Base-by-base conservation (phyloP, 2,888 invertebrate species). In the Arrhopalites spinosus region DNA sequence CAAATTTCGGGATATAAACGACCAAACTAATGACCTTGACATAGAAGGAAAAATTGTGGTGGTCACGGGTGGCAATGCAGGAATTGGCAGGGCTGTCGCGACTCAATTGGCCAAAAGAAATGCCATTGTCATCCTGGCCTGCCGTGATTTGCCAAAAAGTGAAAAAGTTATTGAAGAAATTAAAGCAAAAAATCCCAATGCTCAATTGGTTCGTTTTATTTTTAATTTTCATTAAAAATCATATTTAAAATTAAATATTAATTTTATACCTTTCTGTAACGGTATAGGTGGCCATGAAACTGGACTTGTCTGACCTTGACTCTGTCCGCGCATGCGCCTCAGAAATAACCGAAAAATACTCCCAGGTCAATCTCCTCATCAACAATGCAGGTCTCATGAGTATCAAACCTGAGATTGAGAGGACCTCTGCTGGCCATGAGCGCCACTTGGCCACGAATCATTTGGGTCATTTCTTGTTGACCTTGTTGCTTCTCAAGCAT, bases 61-160 rank as follows among this genome's bases (percentile, higher is more conserved):
- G 13, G 69, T 78, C 8, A 78, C 78, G 17, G 78, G 78, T 11
- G 73, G 71, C 0, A 78, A 78, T 73, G 59, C 59, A 7, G 59
- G 59, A 7, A 7, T 78, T 2, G 78, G 78, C 7, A 59, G 73
- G 23, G 68, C 27, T 15, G 64, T 75, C 7, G 73, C 73, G 0
- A 20, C 50, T 20, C 69, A 69, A 20, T 59, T 78, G 53, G 78
- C 75, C 2, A 71, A 72, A 27, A 25, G 78, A 27, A 66, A 59
- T 30, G 94, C 92, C 1, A 92, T 90, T 87, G 91, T 95, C 78
- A 90, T 93, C 83, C 91, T 95, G 93, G 94, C 93, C 1, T 95
- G 95, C 7, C 45, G 45, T 7, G 45, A 45, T 45, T 15, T 45
- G 45, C 7, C 45, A 7, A 45, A 45, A 15, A 45, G 7, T 45